A percentile compares a stretch with the other conserved stretches of the same genome.
These are phyloP conservation scores for Siniperca knerii DNA, from an alignment of 2,113 vertebrate genomes.

Conservation along the genomic window DNA sequence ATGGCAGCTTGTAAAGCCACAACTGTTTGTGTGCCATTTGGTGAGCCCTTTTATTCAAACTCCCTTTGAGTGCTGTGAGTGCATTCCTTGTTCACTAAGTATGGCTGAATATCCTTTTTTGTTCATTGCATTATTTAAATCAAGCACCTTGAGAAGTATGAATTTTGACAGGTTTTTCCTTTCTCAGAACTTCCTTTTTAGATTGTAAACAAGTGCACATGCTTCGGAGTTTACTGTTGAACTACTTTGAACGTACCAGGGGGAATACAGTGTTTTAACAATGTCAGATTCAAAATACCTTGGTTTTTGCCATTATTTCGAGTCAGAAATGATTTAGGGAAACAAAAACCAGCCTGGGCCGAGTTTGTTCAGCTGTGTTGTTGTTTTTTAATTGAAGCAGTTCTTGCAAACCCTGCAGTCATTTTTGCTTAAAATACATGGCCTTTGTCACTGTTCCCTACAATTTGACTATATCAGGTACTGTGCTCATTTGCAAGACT, in stretches of 20 bases:
- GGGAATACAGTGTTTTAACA: slow-evolving; percentile 16
- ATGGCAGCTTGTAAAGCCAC: background rate
- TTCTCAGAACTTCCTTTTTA: slow-evolving; percentile 21
- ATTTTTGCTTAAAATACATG: background rate
- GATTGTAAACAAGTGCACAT: slow-evolving; percentile 6
- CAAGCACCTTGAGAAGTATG: slow-evolving; percentile 23
- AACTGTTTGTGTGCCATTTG: slow-evolving; percentile 42
- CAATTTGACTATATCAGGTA: background rate
- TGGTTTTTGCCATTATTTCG: background rate
- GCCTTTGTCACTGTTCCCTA: background rate
- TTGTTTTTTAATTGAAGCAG: background rate
- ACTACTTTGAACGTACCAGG: background rate
- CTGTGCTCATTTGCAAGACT: background rate
- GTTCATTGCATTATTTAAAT: slow-evolving; percentile 64
- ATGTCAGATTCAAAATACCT: slow-evolving; percentile 14
- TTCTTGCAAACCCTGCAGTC: background rate
- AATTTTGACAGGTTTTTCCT: slow-evolving; percentile 9
- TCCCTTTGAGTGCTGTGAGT: slow-evolving; percentile 28
- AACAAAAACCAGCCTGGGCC: background rate
- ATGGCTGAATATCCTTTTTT: slow-evolving; percentile 32
- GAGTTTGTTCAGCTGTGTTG: background rate
- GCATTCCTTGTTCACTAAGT: slow-evolving; percentile 39
- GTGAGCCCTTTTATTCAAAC: slow-evolving; percentile 44
- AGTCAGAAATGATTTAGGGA: slow-evolving; percentile 21
- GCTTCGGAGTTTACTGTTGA: slow-evolving; percentile 4